A percentile compares a stretch with the other conserved stretches of the same genome.
Conservation (phyloP, 2,888 invertebrate species). For the Graphium colonna region DNA sequence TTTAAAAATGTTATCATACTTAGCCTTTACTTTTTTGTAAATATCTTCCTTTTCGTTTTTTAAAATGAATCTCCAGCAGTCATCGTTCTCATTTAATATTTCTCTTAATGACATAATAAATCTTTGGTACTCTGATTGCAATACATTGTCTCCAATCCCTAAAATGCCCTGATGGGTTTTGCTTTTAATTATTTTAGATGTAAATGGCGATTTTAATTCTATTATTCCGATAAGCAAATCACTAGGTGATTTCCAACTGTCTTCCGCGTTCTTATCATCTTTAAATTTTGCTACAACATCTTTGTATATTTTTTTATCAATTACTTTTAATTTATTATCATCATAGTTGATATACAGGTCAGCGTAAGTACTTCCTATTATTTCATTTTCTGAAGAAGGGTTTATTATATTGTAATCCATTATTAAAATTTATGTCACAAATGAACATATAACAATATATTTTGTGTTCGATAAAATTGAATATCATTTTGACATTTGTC, state of each 20-base stretch:
- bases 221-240: constrained; percentile 59
- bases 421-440: constrained; percentile 3
- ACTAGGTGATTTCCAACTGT: constrained; percentile 63
- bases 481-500: neutral
- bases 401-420: constrained; percentile 46
- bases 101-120: constrained; percentile 42
- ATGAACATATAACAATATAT: neutral
- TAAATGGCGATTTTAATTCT: constrained; percentile 63
- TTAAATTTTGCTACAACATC: neutral
- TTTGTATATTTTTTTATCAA: constrained; percentile 18
- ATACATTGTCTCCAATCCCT: constrained; percentile 52
- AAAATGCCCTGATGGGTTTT: constrained; percentile 66
- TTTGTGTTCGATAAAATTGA: neutral
- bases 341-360: constrained; percentile 57
- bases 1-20: constrained; percentile 48
- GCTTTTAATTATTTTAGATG: constrained; percentile 66
- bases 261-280: neutral
- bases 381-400: constrained; percentile 40
- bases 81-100: constrained; percentile 53
- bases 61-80: constrained; percentile 56
- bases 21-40: constrained; percentile 42
- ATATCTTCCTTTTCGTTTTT: constrained; percentile 48
- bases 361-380: constrained; percentile 57
- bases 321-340: constrained; percentile 34
- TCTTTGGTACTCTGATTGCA: constrained; percentile 44